A percentile compares a stretch with the other conserved stretches of the same genome.
Evolutionary conservation across 2,797 vertebrate species (phyloP).

Genomic region (Malacoctenus gilli): DNA sequence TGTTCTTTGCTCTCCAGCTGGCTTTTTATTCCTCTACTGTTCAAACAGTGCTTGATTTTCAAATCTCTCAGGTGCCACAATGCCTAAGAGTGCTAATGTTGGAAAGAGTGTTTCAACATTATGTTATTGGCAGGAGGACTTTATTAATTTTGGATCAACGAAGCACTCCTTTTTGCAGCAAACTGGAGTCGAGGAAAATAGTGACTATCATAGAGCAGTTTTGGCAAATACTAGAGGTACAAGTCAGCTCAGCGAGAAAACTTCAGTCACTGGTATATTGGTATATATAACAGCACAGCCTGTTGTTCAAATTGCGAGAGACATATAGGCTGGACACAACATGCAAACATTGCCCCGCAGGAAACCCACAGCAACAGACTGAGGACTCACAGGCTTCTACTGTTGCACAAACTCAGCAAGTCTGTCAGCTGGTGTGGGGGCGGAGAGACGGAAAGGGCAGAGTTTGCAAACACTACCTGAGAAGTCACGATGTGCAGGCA

Average conservation of each 20-base stretch:
- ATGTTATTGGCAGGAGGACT: no score
- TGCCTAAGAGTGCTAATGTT: no score
- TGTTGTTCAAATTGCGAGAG: neutral
- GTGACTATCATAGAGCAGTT: no score
- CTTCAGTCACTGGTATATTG: no score
- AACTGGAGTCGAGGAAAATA: no score
- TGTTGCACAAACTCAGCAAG: slow-evolving; percentile 33
- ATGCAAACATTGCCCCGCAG: slow-evolving; percentile 17
- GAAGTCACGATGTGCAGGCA: neutral
- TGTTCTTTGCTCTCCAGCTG: slow-evolving; percentile 2
- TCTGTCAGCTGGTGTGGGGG: slow-evolving; percentile 18
- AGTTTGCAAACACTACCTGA: neutral
- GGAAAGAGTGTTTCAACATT: no score
- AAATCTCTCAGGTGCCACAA: no score
- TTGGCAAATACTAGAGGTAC: no score
- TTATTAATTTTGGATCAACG: no score
- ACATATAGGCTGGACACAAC: slow-evolving; percentile 10
- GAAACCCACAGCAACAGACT: slow-evolving; percentile 20
- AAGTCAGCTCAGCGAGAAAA: neutral
- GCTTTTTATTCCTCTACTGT: neutral
- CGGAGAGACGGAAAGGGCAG: neutral
- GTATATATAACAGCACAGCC: no score
- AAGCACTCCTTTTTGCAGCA: no score
- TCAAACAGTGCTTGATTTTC: neutral
- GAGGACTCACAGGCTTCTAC: slow-evolving; percentile 17